Base-by-base conservation (phyloP, 2,888 invertebrate genomes). In the Cheilosia variabilis region DNA sequence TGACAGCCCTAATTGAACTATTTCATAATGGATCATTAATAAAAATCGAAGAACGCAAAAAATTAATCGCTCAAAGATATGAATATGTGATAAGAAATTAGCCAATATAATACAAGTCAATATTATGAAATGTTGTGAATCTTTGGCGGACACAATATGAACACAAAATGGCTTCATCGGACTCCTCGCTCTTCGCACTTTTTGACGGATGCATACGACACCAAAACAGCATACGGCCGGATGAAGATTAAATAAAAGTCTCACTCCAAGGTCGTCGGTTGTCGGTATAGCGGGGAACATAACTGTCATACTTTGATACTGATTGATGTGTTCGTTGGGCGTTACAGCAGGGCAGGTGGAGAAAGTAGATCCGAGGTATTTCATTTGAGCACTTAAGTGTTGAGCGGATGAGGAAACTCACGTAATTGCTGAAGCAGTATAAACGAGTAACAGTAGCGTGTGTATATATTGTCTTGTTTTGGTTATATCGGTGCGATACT, bases 271-370 rank as follows among this genome's bases (percentile, higher is more conserved):
- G 10, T 31, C n/a, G 15, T 4, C 4, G 7, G 2, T 47, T 6
- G 19, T 15, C 27, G 15, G 31, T 45, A 31, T 31, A 52, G 41
- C 43, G 37, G 65, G 57, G 45, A 57, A 31, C 71, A 65, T 65
- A 65, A 82, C 45, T 76, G 81, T 82, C 81, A 71, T 65, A 76
- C 37, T 65, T 58, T 82, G 76, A 76, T 76, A 76, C 71, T 76
- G 76, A 82, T 82, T 82, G 81, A 82, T 82, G 58, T 65, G 60
- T 76, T 82, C 71, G 65, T 58, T 45, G 19, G 3, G 24, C 13
- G 27, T 31, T 22, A 22, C 0, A 50, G 9, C 19, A 52, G 50
- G 7, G 22, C 9, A 10, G 10, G 4, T 17, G 17, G 9, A 17
- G 19, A 9, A 22, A 31, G 31, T 4, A 37, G 15, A 27, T 15